phyloP scores from a whole-genome alignment of 2,888 invertebrate species.

The Sphecodes monilicornis region DNA sequence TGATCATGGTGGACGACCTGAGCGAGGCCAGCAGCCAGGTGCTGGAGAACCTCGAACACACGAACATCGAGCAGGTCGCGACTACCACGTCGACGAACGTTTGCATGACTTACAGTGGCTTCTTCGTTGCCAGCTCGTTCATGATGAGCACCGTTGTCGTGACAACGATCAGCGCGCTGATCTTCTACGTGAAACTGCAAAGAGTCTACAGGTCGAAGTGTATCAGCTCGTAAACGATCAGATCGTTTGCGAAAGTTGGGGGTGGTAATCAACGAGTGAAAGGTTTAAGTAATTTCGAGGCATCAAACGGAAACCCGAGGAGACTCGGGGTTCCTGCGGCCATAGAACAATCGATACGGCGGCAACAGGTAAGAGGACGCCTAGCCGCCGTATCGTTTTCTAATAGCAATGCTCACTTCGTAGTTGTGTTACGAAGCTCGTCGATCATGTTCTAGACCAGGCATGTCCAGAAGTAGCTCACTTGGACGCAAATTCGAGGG shows the following conservation, averaged over 20 bases:
- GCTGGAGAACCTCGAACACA: constrained; percentile 74
- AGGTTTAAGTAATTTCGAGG: not conserved
- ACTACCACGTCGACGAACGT: constrained; percentile 81
- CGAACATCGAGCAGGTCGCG: constrained; percentile 62
- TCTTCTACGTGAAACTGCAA: constrained; percentile 85
- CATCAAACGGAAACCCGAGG: not conserved
- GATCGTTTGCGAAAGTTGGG: not conserved
- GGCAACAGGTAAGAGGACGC: not conserved
- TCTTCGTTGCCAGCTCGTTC: constrained; percentile 87
- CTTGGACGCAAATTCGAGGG: no score
- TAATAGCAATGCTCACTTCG: not conserved
- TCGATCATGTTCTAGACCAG: no score
- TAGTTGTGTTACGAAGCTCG: not conserved
- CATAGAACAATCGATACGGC: not conserved
- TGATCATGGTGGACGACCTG: constrained; percentile 90
- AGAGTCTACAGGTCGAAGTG: constrained; percentile 73
- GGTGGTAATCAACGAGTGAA: not conserved
- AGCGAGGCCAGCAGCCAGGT: constrained; percentile 78
- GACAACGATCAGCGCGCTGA: constrained; percentile 86
- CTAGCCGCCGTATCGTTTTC: not conserved
- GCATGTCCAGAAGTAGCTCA: no score
- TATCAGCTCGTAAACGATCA: constrained; percentile 59
- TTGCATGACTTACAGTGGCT: constrained; percentile 88
- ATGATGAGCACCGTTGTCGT: constrained; percentile 87
- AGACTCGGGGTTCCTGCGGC: not conserved